These are phyloP conservation scores for Molothrus aeneus DNA, from an alignment of 2,797 vertebrate genomes.

Conservation along the genomic window DNA sequence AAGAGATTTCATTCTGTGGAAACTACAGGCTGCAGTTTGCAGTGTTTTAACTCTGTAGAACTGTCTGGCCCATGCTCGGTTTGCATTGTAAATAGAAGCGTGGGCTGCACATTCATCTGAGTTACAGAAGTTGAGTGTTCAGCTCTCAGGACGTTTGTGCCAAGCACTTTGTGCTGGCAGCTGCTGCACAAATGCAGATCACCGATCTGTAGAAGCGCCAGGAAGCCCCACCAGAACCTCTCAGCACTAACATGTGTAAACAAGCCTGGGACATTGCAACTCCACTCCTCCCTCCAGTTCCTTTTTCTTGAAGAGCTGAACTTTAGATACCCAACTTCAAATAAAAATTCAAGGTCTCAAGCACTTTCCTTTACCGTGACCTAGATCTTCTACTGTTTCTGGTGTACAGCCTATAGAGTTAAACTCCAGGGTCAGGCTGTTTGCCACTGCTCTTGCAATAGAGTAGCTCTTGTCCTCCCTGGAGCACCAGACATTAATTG, in stretches of 20 bases:
- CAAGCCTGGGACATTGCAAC: background rate
- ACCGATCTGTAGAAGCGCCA: background rate
- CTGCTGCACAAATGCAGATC: background rate
- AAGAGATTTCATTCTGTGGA: background rate
- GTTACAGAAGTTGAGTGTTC: background rate
- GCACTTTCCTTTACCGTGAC: background rate
- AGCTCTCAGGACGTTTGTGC: background rate
- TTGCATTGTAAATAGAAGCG: background rate
- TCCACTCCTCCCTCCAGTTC: background rate
- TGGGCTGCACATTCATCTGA: background rate
- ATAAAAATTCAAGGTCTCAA: rapidly evolving
- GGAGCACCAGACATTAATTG: background rate
- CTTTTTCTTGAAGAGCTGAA: background rate
- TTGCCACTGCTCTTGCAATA: background rate
- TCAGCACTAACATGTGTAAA: background rate
- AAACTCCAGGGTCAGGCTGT: background rate
- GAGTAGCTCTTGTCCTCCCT: background rate
- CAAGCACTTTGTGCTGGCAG: background rate
- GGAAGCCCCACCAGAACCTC: background rate
- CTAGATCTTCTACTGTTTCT: background rate
- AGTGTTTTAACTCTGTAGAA: background rate
- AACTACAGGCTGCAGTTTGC: background rate
- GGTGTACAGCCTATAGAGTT: background rate
- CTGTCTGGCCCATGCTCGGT: rapidly evolving
- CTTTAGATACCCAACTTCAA: background rate